Conservation (phyloP, 2,113 vertebrate genomes). For the Prolemur simus region DNA sequence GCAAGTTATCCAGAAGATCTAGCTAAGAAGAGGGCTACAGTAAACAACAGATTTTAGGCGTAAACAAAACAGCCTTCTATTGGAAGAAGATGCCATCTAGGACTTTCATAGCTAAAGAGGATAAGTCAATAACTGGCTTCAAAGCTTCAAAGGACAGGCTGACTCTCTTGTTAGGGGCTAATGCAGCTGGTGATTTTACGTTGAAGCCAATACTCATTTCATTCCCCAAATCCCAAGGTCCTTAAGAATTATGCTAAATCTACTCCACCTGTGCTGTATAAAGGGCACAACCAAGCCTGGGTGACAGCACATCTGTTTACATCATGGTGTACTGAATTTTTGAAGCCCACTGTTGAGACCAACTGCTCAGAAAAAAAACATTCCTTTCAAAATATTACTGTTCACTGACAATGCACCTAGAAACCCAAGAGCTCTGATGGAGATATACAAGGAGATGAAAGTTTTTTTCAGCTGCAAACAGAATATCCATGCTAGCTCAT, state of each 20-base stretch:
- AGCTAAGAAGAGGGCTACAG: not conserved
- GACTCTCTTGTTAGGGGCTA: not conserved
- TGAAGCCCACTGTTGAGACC: not conserved
- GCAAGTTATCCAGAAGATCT: not conserved
- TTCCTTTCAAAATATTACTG: not conserved
- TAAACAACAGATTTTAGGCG: not conserved
- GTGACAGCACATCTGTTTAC: not conserved
- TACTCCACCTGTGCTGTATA: not conserved
- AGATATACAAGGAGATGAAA: not conserved
- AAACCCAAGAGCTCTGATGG: not conserved
- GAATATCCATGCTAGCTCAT: not conserved
- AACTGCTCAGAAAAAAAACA: not conserved
- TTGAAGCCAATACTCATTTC: not conserved
- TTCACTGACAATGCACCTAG: not conserved
- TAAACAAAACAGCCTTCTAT: not conserved
- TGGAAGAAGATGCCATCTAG: not conserved
- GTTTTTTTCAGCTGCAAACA: not conserved
- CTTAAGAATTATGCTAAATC: not conserved
- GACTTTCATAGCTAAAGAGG: not conserved
- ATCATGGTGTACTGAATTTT: not conserved
- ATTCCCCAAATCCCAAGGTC: not conserved
- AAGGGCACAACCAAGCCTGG: not conserved
- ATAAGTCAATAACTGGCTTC: not conserved
- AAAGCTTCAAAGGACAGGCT: not conserved
- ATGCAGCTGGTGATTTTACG: not conserved